Evolutionary conservation across 2,113 vertebrate genomes (phyloP).

Genomic region (Halichoerus grypus): DNA sequence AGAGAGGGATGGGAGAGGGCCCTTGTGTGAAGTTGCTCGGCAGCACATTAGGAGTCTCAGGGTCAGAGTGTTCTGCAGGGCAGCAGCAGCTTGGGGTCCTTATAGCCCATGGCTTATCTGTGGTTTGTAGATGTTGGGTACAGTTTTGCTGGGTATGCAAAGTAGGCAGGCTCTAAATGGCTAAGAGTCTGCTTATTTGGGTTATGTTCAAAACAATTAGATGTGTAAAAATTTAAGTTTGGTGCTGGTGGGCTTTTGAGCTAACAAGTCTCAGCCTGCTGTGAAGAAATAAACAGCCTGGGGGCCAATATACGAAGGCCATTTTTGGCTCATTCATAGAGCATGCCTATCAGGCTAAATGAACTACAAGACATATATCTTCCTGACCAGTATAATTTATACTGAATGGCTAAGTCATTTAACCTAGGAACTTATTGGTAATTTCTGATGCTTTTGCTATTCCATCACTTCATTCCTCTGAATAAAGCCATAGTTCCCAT

Average conservation of each 20-base stretch:
- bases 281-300: background rate
- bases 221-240: background rate
- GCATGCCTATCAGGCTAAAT: background rate
- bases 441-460: background rate
- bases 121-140: background rate
- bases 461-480: background rate
- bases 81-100: background rate
- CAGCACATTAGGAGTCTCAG: background rate
- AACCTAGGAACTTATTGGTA: background rate
- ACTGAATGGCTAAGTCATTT: background rate
- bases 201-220: background rate
- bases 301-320: background rate
- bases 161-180: background rate
- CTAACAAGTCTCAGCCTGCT: background rate
- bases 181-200: background rate
- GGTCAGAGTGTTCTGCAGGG: background rate
- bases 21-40: background rate
- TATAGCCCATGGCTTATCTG: too few relatives aligned
- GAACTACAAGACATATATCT: background rate
- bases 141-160: background rate
- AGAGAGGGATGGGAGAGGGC: background rate
- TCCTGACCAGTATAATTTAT: background rate
- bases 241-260: background rate
- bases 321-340: background rate
- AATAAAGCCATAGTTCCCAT: background rate